Conservation (phyloP, 1,140 invertebrate species). For the Pantala flavescens region DNA sequence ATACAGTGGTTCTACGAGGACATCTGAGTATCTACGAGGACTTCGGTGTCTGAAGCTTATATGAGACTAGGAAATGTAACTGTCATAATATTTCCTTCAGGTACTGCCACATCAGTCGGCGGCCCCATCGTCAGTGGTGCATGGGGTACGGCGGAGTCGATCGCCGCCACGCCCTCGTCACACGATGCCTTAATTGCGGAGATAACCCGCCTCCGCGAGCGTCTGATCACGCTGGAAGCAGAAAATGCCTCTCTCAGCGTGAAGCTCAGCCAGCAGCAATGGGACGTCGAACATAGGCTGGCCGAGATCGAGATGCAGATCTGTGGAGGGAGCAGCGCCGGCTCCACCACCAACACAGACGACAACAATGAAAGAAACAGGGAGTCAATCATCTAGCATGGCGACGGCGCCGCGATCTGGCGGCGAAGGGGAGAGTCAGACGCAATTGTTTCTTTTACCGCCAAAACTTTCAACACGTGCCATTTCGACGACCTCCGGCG, state of each 20-base stretch:
- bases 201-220: slow-evolving; percentile 80
- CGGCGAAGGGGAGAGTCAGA: no score
- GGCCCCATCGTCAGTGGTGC: not conserved
- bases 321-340: slow-evolving; percentile 66
- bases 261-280: slow-evolving; percentile 88
- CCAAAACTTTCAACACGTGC: no score
- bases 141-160: not conserved
- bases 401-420: not conserved
- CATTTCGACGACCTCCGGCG: no score
- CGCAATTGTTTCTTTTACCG: no score
- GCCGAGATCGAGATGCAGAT: slow-evolving; percentile 97
- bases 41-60: no score
- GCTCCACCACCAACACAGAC: slow-evolving; percentile 47
- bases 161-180: slow-evolving; percentile 30
- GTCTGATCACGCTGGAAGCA: slow-evolving; percentile 77
- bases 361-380: slow-evolving; percentile 68
- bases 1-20: no score
- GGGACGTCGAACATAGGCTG: slow-evolving; percentile 87
- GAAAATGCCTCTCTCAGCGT: slow-evolving; percentile 87
- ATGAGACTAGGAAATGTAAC: not conserved
- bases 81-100: not conserved
- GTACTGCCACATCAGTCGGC: not conserved
- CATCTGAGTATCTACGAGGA: no score
- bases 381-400: slow-evolving; percentile 75
- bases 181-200: slow-evolving; percentile 79